phyloP scores from a whole-genome alignment of 2,797 vertebrate species.

The Pachyuromys duprasi region DNA sequence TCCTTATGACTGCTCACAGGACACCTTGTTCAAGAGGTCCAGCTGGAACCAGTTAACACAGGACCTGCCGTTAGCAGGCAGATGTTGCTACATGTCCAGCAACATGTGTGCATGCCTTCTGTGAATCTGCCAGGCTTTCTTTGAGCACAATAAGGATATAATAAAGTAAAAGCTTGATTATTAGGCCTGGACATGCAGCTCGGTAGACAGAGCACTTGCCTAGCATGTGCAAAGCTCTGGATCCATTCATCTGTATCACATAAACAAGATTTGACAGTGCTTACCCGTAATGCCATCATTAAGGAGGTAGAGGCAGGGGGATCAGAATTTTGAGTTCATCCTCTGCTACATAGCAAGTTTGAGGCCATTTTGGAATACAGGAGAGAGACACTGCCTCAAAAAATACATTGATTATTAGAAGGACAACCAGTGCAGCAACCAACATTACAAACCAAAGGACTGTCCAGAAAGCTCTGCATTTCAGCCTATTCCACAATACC shows the following conservation, averaged over 20 bases:
- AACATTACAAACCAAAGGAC: conserved; percentile 15
- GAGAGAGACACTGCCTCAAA: conserved; percentile 18
- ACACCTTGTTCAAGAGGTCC: background rate
- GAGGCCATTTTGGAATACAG: background rate
- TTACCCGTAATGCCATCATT: background rate
- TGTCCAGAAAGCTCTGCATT: background rate
- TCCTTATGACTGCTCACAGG: background rate
- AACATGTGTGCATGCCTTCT: background rate
- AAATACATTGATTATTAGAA: background rate
- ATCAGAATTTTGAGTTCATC: background rate
- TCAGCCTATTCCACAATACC: conserved; percentile 55
- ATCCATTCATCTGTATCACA: background rate
- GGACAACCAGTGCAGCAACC: background rate
- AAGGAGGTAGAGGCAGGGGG: background rate
- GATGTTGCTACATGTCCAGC: no score
- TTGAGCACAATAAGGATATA: background rate
- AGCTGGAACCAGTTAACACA: background rate
- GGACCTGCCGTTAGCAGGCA: background rate
- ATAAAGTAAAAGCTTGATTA: conserved; percentile 25
- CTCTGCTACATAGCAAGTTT: background rate
- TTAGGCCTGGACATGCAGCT: no score
- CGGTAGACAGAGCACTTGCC: background rate
- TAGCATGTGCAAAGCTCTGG: background rate
- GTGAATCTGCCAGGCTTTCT: background rate
- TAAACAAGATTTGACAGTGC: background rate